phyloP scores from a whole-genome alignment of 2,888 invertebrate species.

The Caenorhabditis parvicauda region DNA sequence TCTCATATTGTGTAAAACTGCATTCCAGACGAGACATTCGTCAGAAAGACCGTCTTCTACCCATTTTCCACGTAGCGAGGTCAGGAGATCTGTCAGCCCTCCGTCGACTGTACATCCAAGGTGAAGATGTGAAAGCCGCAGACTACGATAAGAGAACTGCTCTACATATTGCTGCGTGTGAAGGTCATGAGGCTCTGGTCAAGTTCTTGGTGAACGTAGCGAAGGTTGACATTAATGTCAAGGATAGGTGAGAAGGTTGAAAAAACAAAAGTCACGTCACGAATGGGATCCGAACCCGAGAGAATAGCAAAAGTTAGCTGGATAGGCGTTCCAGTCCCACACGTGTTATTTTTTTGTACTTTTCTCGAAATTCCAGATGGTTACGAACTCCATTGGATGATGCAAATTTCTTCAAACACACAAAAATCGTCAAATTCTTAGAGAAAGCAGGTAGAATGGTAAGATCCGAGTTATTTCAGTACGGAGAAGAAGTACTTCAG shows the following conservation, averaged over 20 bases:
- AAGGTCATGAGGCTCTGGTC: slow-evolving; percentile 50
- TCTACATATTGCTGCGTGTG: slow-evolving; percentile 48
- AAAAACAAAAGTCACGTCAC: too few relatives aligned
- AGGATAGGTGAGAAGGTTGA: slow-evolving; percentile 31
- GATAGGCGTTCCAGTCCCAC: too few relatives aligned
- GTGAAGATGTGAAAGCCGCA: slow-evolving; percentile 46
- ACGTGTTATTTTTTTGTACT: too few relatives aligned
- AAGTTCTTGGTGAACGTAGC: slow-evolving; percentile 49
- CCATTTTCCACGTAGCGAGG: slow-evolving; percentile 26
- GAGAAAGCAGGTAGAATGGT: slow-evolving; percentile 64
- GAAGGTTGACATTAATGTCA: slow-evolving; percentile 44
- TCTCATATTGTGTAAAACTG: too few relatives aligned
- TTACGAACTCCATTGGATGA: slow-evolving; percentile 52
- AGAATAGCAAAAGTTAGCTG: too few relatives aligned
- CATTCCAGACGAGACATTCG: slow-evolving; percentile 16
- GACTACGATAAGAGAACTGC: slow-evolving; percentile 52
- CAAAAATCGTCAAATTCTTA: slow-evolving; percentile 69
- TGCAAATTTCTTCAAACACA: slow-evolving; percentile 40
- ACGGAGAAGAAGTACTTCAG: neutral
- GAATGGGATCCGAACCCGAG: too few relatives aligned
- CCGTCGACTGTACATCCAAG: slow-evolving; percentile 48
- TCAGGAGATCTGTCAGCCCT: slow-evolving; percentile 25
- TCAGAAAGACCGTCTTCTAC: slow-evolving; percentile 18
- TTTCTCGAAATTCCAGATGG: too few relatives aligned
- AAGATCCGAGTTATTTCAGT: neutral